Conservation (phyloP, 2,888 invertebrate genomes). For the Dynastes grantii region DNA sequence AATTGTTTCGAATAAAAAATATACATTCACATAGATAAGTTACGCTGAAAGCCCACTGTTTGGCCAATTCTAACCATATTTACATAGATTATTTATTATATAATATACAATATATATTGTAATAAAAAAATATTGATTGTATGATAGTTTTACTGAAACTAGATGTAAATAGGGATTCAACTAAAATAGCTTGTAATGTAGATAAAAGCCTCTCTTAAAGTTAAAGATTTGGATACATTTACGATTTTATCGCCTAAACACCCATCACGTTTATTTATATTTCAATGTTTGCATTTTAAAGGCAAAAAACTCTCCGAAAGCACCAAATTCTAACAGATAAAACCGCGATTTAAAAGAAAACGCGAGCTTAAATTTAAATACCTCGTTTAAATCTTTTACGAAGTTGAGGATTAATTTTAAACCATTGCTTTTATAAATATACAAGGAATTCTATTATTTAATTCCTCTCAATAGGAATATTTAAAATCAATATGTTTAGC, state of each 20-base stretch:
- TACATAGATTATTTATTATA: no score
- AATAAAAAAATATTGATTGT: background rate
- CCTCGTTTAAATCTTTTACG: background rate
- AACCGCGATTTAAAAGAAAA: background rate
- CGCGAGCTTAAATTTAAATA: background rate
- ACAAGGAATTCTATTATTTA: no score
- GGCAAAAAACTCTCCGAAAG: background rate
- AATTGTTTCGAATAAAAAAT: conserved; percentile 16
- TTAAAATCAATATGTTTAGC: no score
- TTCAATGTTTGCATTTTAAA: background rate
- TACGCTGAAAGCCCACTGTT: background rate
- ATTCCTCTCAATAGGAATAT: no score
- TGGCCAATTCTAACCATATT: no score
- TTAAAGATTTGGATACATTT: background rate
- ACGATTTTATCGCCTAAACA: background rate
- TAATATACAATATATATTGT: no score
- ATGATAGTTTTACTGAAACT: no score
- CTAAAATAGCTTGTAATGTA: background rate
- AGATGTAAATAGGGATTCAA: no score
- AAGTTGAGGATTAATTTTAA: no score
- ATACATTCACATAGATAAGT: background rate
- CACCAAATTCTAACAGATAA: no score
- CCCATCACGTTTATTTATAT: background rate
- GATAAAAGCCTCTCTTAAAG: background rate
- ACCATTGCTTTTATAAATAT: no score